Percentiles rank a stretch among this genome's conserved stretches.
These are phyloP conservation scores for Meteorus colon DNA, from an alignment of 2,888 invertebrate species.

Conservation along the genomic window DNA sequence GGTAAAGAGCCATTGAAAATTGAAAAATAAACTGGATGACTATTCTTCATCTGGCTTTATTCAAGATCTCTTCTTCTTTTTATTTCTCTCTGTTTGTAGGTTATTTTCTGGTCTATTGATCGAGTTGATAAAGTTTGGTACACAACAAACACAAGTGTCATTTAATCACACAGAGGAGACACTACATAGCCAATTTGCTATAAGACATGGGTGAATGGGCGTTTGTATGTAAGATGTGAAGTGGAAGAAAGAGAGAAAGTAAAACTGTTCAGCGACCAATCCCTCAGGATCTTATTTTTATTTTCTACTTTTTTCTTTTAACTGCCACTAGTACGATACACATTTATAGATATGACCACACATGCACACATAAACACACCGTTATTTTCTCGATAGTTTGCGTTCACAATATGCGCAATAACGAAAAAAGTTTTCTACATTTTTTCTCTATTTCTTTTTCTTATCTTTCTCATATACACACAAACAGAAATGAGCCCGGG, in stretches of 20 bases:
- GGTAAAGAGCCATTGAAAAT: not conserved
- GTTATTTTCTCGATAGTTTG: conserved; percentile 32
- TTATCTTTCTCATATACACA: conserved; percentile 23
- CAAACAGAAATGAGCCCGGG: conserved; percentile 38
- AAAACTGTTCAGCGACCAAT: conserved; percentile 17
- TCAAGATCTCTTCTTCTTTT: not conserved
- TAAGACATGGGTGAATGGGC: not conserved
- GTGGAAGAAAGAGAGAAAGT: not conserved
- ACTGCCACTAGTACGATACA: conserved; percentile 2
- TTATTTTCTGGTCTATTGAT: conserved; percentile 9
- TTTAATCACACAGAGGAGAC: conserved; percentile 4
- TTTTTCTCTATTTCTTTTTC: not conserved
- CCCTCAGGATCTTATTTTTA: conserved; percentile 27
- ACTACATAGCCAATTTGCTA: not conserved
- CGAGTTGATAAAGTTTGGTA: not conserved
- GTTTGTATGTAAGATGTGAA: not conserved
- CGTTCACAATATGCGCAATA: conserved; percentile 7
- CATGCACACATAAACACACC: conserved; percentile 19
- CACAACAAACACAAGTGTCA: not conserved
- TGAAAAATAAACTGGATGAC: not conserved
- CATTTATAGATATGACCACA: not conserved
- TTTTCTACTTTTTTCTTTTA: not conserved
- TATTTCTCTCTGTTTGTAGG: not conserved
- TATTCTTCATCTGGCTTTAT: not conserved
- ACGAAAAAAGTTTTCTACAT: conserved; percentile 7